Percentiles rank a stretch among this genome's conserved stretches.
These are phyloP conservation scores for Scaptomyza polygonia DNA, from an alignment of 2,888 invertebrate genomes.

Conservation along the genomic window DNA sequence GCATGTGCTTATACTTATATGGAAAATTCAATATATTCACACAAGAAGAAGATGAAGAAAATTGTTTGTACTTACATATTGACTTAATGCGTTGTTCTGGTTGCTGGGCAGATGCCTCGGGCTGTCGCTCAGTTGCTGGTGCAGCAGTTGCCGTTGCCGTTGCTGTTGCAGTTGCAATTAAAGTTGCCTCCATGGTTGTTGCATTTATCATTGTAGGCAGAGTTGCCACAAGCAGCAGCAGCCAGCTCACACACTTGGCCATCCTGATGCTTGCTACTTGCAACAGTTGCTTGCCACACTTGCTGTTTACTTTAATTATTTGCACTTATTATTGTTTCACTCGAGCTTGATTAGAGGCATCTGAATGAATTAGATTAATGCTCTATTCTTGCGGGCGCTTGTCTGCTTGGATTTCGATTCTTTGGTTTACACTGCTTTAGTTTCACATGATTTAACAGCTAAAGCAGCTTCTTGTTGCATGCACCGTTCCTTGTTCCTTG, in stretches of 20 bases:
- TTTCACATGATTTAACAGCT: slow-evolving; percentile 46
- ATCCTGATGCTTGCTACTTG: slow-evolving; percentile 4
- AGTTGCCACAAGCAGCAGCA: slow-evolving; percentile 27
- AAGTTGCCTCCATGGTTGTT: slow-evolving; percentile 51
- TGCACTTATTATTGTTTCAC: slow-evolving; percentile 51
- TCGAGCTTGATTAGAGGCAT: slow-evolving; percentile 63
- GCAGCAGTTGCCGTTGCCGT: slow-evolving; percentile 36
- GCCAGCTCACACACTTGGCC: slow-evolving; percentile 31
- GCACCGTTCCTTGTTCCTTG: too few species aligned
- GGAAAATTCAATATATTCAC: background rate
- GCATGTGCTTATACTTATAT: slow-evolving; percentile 5
- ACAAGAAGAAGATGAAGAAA: background rate
- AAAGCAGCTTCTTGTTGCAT: slow-evolving; percentile 1
- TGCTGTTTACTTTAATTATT: slow-evolving; percentile 49
- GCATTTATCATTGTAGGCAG: slow-evolving; percentile 53
- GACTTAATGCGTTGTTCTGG: slow-evolving; percentile 56
- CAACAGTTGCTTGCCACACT: slow-evolving; percentile 7
- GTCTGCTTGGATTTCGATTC: background rate
- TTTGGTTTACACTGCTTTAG: slow-evolving; percentile 4
- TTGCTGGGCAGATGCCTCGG: slow-evolving; percentile 32
- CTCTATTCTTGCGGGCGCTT: slow-evolving; percentile 17
- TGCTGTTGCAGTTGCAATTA: slow-evolving; percentile 45
- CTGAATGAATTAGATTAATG: slow-evolving; percentile 60
- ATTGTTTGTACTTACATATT: slow-evolving; percentile 59
- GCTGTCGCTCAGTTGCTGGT: slow-evolving; percentile 35